Conservation (phyloP, 2,113 vertebrate genomes). For the Heterocephalus glaber region DNA sequence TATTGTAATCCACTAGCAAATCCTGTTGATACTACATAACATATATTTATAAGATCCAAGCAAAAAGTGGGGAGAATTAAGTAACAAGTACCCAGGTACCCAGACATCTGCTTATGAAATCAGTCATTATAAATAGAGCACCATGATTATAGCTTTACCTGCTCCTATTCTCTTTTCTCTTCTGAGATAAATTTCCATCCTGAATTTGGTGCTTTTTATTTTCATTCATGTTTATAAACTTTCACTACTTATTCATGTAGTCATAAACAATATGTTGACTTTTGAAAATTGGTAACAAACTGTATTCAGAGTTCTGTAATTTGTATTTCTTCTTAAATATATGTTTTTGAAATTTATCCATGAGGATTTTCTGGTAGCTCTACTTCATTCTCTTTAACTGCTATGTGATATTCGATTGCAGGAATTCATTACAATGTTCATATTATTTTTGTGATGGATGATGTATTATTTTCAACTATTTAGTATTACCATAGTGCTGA, state of each 20-base stretch:
- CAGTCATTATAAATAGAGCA: not conserved
- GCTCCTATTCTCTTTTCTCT: not conserved
- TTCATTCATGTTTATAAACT: not conserved
- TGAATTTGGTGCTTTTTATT: not conserved
- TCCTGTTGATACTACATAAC: no score
- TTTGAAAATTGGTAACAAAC: constrained; percentile 22
- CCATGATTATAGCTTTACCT: not conserved
- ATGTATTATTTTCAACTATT: not conserved
- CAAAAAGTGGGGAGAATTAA: not conserved
- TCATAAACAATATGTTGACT: not conserved
- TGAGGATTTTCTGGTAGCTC: not conserved
- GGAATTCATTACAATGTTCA: not conserved
- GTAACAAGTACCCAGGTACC: not conserved
- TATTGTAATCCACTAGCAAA: no score
- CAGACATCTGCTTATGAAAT: not conserved
- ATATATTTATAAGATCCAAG: no score
- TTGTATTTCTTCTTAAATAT: not conserved
- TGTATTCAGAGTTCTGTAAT: not conserved
- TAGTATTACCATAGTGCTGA: not conserved
- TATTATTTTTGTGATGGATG: constrained; percentile 32
- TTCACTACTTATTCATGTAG: not conserved
- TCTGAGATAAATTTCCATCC: not conserved
- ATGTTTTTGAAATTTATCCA: constrained; percentile 27
- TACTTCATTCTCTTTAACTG: not conserved
- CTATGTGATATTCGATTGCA: not conserved